These are phyloP conservation scores for Onthophagus taurus DNA, from an alignment of 1,140 invertebrate species.

Conservation along the genomic window DNA sequence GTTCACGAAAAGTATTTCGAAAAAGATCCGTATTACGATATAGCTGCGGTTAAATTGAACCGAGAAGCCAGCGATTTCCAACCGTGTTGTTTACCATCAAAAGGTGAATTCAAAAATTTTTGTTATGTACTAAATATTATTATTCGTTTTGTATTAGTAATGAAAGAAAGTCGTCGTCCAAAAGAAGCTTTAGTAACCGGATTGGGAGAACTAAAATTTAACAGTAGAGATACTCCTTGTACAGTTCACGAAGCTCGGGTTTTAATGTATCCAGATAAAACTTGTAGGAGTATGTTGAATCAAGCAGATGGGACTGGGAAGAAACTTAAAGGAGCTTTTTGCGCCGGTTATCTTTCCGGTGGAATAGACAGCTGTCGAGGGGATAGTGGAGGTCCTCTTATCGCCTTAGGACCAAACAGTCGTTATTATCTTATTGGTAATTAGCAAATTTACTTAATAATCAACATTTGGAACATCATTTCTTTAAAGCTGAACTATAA, in stretches of 20 bases:
- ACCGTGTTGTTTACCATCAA: constrained; percentile 24
- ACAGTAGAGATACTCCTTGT: constrained; percentile 20
- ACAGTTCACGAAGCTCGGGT: constrained; percentile 27
- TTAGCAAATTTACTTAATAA: too few species aligned
- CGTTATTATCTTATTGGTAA: too few species aligned
- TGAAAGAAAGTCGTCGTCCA: constrained; percentile 10
- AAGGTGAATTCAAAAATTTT: not conserved
- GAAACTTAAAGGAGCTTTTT: constrained; percentile 24
- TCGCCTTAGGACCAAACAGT: too few species aligned
- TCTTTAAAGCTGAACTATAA: too few species aligned
- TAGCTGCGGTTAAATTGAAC: constrained; percentile 24
- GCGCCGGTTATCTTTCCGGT: constrained; percentile 30
- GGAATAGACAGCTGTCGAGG: constrained; percentile 32
- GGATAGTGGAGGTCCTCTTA: too few species aligned
- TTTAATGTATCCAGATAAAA: constrained; percentile 20
- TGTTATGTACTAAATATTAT: not conserved
- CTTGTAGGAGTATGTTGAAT: constrained; percentile 24
- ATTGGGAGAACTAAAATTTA: constrained; percentile 23
- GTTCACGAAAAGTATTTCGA: constrained; percentile 27
- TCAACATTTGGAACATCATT: too few species aligned
- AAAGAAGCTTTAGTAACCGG: constrained; percentile 24
- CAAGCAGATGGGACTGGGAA: constrained; percentile 16
- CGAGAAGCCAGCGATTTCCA: constrained; percentile 18
- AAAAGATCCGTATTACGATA: constrained; percentile 30
- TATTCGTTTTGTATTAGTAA: not conserved